Percentiles rank a stretch among this genome's conserved stretches.
These are phyloP conservation scores for Hemitrygon akajei DNA, from an alignment of 2,797 vertebrate genomes.

Conservation along the genomic window DNA sequence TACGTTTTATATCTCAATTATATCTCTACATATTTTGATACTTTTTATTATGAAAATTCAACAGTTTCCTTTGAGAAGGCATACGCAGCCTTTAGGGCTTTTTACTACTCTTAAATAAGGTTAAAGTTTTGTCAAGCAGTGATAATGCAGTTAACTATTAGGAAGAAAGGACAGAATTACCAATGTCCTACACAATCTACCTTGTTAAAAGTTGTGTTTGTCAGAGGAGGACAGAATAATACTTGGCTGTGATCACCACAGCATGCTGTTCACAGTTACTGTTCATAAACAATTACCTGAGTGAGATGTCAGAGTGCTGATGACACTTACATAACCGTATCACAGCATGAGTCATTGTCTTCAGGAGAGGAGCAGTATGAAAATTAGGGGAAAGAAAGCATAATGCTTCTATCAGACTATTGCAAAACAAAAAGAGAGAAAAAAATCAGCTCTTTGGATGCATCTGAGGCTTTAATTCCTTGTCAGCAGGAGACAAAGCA, in stretches of 20 bases:
- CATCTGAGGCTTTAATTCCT: background rate
- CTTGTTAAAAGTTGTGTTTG: background rate
- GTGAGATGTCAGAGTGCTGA: background rate
- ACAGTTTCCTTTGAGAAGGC: background rate
- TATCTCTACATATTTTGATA: background rate
- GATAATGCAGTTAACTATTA: background rate
- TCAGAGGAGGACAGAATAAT: background rate
- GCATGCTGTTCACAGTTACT: background rate
- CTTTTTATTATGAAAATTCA: background rate
- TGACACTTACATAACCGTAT: background rate
- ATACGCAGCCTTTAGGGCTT: background rate
- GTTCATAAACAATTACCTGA: slow-evolving; percentile 21
- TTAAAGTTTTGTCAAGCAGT: background rate
- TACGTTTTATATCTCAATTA: background rate
- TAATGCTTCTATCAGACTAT: slow-evolving; percentile 1
- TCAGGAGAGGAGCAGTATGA: background rate
- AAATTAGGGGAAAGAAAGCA: slow-evolving; percentile 19
- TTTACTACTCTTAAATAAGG: background rate
- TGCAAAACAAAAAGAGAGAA: background rate
- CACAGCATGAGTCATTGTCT: slow-evolving; percentile 3
- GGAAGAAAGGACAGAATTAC: background rate
- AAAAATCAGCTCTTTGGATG: background rate
- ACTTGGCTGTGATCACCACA: background rate
- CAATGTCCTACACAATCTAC: background rate
- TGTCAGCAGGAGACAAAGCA: background rate